Percentiles rank a stretch among this genome's conserved stretches.
Conservation (phyloP, 2,113 vertebrate species). For the Mus pahari region DNA sequence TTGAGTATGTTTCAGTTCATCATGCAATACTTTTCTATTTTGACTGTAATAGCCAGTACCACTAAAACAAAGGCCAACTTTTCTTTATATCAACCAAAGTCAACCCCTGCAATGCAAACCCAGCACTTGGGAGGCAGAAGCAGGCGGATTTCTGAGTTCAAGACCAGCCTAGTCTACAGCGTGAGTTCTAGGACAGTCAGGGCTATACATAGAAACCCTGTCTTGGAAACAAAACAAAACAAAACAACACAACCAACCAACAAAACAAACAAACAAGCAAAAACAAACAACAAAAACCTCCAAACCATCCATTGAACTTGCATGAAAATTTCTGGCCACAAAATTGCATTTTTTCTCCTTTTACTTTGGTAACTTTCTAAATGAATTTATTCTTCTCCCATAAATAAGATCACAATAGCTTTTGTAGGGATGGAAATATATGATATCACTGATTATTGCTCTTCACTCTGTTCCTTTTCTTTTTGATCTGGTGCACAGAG, state of each 20-base stretch:
- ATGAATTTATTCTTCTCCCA: slow-evolving; percentile 52
- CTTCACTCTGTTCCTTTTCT: background rate
- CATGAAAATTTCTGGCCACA: slow-evolving; percentile 41
- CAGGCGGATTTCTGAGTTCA: no score
- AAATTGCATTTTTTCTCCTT: slow-evolving; percentile 59
- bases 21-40: slow-evolving; percentile 56
- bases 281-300: background rate
- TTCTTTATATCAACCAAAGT: slow-evolving; percentile 54
- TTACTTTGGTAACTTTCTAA: slow-evolving; percentile 57
- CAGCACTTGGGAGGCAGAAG: no score
- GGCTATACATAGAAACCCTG: no score
- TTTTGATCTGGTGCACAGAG: background rate
- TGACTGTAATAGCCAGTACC: background rate
- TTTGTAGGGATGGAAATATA: slow-evolving; percentile 41
- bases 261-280: no score
- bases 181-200: no score
- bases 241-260: no score
- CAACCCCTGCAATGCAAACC: background rate
- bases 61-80: background rate
- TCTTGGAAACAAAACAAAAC: no score
- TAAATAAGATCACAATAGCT: slow-evolving; percentile 31
- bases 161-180: no score
- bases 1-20: slow-evolving; percentile 8
- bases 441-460: background rate
- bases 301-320: background rate